Base-by-base conservation (phyloP, 2,797 vertebrate genomes). In the Toxotes lorentzi region DNA sequence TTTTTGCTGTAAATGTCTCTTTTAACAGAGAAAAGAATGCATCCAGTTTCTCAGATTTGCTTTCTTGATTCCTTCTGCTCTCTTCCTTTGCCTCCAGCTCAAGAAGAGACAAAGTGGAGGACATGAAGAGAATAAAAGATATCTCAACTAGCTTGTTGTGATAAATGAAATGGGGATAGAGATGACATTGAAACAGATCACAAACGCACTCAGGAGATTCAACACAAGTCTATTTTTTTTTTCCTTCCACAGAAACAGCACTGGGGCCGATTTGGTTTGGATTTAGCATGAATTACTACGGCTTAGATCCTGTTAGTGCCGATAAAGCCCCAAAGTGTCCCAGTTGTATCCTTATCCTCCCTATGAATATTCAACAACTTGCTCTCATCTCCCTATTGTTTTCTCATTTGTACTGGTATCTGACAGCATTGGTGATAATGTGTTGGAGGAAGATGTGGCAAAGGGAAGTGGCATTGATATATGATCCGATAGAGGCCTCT, bases 361-460 rank as follows among this genome's bases (percentile, higher is more conserved):
- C 78, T 81, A 92, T 94, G 93, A 93, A 94, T 94, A 94, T 94
- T 93, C 93, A 94, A 70, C 87, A 90, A 86, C 88, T 90, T 84
- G 79, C 89, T 88, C 86, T 89, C 92, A 80, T 92, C 91, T 90
- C 76, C 78, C 82, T 74, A 94, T 94, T 94, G 93, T 94, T 91
- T 93, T 87, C 89, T 89, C 89, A 86, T 92, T 92, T 91, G 87
- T 88, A 87, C 85, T 87, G 87, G 85, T 91, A 88, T 93, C 91
- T 91, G 91, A 92, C 89, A 89, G 84, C 21, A 73, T 58, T 68
- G 84, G 83, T 67, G 91, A 93, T 93, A 91, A 85, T 81, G 78
- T 62, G 86, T 59, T 83, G 82, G 70, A 81, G 76, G 89, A 88
- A 90, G 89, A 89, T 70, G 83, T 82, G 87, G 82, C 78, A 86